Evolutionary conservation across 2,888 invertebrate genomes (phyloP), one percentile per base, ranked within the genome.

Genomic region (Ischnus inquisitorius): DNA sequence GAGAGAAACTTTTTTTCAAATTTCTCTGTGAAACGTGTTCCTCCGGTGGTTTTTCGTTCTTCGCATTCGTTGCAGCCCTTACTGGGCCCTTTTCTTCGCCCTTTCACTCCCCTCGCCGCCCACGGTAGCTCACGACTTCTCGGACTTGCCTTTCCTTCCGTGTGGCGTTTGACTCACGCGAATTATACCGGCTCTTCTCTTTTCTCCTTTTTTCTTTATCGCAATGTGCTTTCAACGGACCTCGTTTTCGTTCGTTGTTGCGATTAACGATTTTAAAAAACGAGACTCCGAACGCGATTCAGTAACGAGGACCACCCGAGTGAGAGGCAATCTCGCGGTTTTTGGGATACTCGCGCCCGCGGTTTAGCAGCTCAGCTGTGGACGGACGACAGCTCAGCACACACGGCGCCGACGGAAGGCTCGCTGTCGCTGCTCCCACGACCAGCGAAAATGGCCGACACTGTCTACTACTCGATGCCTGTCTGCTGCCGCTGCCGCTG

Each of bases 281-380:
- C 25, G 51, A 57, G 25, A 57, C 22, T 1, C 57, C 22, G 22
- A 0, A 14, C 46, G 22, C 57, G 57, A 57, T 57, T 57, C 8
- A 51, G 19, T 57, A 3, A 12, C 57, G 25, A 57, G 57, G 19
- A 51, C 51, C 51, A 51, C 51, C 51, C 51, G 51, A 51, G 19
- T 19, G 51, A 51, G 51, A 51, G 51, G 51, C 51, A 16, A 51
- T 62, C 62, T 57, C 62, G 62, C 68, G 77, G 78, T 71, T 67
- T 62, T 22, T 79, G 84, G 69, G 84, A 74, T 82, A 81, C 79
- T 84, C 87, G 82, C 87, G 86, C 85, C 84, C 84, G 83, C 84
- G 88, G 87, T 87, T 88, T 86, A 88, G 91, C 88, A 88, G 89
- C 88, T 92, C 91, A 91, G 91, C 92, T 92, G 92, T 92, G 90